These are phyloP conservation scores for Limnephilus rhombicus DNA, from an alignment of 2,888 invertebrate species.

Conservation along the genomic window DNA sequence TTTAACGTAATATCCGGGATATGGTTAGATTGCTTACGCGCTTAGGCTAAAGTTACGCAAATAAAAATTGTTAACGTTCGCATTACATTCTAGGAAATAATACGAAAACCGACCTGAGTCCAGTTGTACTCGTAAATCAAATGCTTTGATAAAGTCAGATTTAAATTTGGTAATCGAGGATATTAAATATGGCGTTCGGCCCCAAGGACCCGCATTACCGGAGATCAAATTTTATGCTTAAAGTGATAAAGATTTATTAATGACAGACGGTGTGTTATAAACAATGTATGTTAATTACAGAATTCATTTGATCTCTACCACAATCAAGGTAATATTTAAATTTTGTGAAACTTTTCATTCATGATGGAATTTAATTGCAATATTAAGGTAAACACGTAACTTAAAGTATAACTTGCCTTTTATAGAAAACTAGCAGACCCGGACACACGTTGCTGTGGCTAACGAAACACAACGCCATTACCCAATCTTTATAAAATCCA, in stretches of 20 bases:
- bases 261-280: background rate
- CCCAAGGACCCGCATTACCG: slow-evolving; percentile 8
- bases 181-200: background rate
- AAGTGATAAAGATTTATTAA: slow-evolving; percentile 37
- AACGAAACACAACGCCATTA: too few species aligned
- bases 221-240: slow-evolving; percentile 11
- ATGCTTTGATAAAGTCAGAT: background rate
- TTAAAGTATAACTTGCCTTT: too few species aligned
- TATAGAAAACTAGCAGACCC: too few species aligned
- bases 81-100: background rate
- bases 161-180: background rate
- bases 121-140: background rate
- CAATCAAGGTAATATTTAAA: background rate
- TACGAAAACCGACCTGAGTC: background rate
- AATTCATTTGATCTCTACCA: background rate
- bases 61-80: background rate
- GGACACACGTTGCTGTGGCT: too few species aligned
- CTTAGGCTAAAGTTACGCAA: background rate
- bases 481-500: too few species aligned
- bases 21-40: slow-evolving; percentile 37
- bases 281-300: background rate
- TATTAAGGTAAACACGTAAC: background rate
- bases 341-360: background rate
- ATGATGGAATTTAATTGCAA: background rate
- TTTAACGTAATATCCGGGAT: slow-evolving; percentile 40